These are phyloP conservation scores for Dascyllus trimaculatus DNA, from an alignment of 2,113 vertebrate species.

Conservation along the genomic window DNA sequence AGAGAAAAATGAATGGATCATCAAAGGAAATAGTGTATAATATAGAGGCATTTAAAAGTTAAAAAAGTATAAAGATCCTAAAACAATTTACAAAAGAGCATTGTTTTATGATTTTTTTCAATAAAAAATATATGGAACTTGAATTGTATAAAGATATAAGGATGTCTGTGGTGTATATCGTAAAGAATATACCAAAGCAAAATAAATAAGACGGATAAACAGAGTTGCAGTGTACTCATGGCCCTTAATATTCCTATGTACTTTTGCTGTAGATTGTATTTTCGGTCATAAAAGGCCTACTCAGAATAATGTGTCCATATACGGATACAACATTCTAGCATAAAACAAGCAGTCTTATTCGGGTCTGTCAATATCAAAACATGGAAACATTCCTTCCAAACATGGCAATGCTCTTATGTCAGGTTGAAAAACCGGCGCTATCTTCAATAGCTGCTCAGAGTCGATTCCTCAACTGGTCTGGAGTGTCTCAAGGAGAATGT, in stretches of 20 bases:
- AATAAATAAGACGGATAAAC: neutral
- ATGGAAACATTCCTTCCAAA: constrained; percentile 37
- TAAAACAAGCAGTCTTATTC: constrained; percentile 21
- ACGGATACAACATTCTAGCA: constrained; percentile 22
- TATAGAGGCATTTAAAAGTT: too few species aligned
- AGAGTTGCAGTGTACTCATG: too few species aligned
- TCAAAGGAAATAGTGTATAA: too few species aligned
- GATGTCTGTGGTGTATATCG: too few species aligned
- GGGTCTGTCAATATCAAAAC: constrained; percentile 21
- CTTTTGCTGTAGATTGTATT: neutral
- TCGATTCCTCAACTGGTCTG: constrained; percentile 21
- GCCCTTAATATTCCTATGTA: neutral
- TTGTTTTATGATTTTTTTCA: too few species aligned
- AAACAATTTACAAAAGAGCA: too few species aligned
- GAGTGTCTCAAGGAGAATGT: neutral
- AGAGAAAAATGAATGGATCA: too few species aligned
- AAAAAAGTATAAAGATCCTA: too few species aligned
- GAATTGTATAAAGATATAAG: too few species aligned
- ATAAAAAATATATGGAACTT: too few species aligned
- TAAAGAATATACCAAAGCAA: too few species aligned
- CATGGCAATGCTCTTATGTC: constrained; percentile 38
- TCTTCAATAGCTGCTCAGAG: constrained; percentile 19
- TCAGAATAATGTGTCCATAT: constrained; percentile 29
- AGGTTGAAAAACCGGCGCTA: constrained; percentile 24
- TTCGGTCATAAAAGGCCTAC: constrained; percentile 16